Base-by-base conservation (phyloP, 2,113 vertebrate species). In the Onychostoma macrolepis region DNA sequence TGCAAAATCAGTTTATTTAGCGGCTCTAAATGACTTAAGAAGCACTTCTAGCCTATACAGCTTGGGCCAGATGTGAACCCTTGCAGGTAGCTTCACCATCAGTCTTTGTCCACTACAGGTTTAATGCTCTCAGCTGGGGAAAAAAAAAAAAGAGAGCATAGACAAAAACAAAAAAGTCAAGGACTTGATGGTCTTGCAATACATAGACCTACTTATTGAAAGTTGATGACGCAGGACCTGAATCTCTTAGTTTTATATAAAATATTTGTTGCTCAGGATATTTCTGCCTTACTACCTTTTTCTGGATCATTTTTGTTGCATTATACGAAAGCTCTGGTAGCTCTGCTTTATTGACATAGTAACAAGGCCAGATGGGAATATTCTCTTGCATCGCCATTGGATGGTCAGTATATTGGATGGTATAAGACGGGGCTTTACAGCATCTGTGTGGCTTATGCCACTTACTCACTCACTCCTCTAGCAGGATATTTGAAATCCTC, bases 31-130 rank as follows among this genome's bases (percentile, higher is more conserved):
- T 75, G 61, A 53, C 50, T 89, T 63, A 6, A 75, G 81, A 82
- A 75, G 81, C 76, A 65, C 30, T 76, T 85, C 38, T 71, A 63
- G 63, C 7, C 58, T 83, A 63, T 77, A 9, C 38, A 36, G 78
- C 79, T 30, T 58, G 12, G 12, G 85, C 78, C 86, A 85, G 87
- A 88, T 86, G 67, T 83, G 77, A 33, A 24, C 26, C 24, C 30
- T 45, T 30, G 63, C 77, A 88, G 50, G 87, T 83, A 78, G 33
- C 76, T 28, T 38, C 71, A 58, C 41, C 71, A 38, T 61, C 87
- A 79, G 72, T 87, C 65, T 75, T 75, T 45, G 65, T 85, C 85
- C 81, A 74, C 36, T 82, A 30, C 6, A 61, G 56, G 80, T 75
- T 28, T 86, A 12, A 38, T 85, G 58, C 9, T 69, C 38, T 38